Evolutionary conservation across 2,113 vertebrate genomes (phyloP), one percentile per base, ranked within the genome.

Genomic region (Mirounga angustirostris): DNA sequence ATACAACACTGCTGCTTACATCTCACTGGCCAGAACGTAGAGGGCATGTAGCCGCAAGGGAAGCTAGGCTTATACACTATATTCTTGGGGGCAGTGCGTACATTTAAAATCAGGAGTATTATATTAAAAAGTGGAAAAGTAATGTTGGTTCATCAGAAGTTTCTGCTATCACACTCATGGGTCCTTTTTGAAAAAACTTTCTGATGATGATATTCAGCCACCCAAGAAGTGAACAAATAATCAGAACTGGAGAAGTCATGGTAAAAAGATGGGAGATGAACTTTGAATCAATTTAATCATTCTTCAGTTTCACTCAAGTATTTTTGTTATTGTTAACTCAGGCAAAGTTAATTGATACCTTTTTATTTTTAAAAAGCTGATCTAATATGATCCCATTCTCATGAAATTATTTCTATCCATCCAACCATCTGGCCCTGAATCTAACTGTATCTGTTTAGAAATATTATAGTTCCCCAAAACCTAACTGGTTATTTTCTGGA

Each of bases 361-460:
- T 81, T 76, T 46, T 94, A 79, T 54, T 50, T 83, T 59, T 83
- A 11, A 69, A 82, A 95, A 86, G 73, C 18, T 26, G 50, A 14
- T 74, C 73, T 26, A 52, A 76, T 65, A 74, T 80, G 18, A 71
- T 54, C 19, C 24, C 65, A 54, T 89, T 69, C 89, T 89, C 26
- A 61, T 87, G 74, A 94, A 94, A 83, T 87, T 54, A 94, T 83
- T 87, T 88, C 87, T 94, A 22, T 50, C 50, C 82, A 83, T 71
- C 46, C 69, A 88, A 22, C 33, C 59, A 91, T 83, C 74, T 91
- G 50, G 43, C 22, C 28, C 24, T 43, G 40, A 14, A 82, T 63
- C 76, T 71, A 63, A 88, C 11, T 78, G 7, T 93, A 88, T 71
- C 43, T 84, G 46, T n/a, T 61, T 82, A 46, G 61, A 81, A 28